Evolutionary conservation across 2,113 vertebrate genomes (phyloP).

Genomic region (Heliornis fulica): DNA sequence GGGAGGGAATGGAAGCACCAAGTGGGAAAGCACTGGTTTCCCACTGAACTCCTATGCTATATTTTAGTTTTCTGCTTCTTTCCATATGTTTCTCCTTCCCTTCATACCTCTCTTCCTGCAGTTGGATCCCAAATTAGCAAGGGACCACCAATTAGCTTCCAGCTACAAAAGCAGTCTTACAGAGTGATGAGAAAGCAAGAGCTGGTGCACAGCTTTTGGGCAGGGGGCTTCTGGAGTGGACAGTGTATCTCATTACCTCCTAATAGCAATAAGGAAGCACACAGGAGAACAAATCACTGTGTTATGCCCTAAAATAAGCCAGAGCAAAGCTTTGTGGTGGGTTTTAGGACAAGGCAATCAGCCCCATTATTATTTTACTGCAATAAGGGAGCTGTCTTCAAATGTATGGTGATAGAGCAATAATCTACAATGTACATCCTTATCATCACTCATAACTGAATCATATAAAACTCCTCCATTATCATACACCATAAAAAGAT

Average conservation of each 20-base stretch:
- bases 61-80: background rate
- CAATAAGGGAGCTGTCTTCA: background rate
- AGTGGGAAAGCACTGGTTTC: background rate
- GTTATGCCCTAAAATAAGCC: background rate
- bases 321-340: background rate
- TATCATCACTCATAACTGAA: slow-evolving; percentile 8
- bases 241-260: background rate
- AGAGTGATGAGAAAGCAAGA: background rate
- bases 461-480: slow-evolving; percentile 30
- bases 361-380: background rate
- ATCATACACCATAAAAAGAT: slow-evolving; percentile 16
- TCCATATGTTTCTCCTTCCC: background rate
- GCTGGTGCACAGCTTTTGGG: background rate
- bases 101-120: background rate
- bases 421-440: slow-evolving; percentile 14
- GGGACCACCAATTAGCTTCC: background rate
- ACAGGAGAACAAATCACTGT: background rate
- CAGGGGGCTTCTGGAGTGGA: background rate
- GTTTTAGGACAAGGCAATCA: background rate
- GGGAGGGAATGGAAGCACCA: background rate
- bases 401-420: background rate
- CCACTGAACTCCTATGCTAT: background rate
- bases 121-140: background rate
- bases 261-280: background rate
- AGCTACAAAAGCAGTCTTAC: background rate